Evolutionary conservation across 2,113 vertebrate genomes (phyloP), one percentile per base, ranked within the genome.

Genomic region (Rhipidura dahli): DNA sequence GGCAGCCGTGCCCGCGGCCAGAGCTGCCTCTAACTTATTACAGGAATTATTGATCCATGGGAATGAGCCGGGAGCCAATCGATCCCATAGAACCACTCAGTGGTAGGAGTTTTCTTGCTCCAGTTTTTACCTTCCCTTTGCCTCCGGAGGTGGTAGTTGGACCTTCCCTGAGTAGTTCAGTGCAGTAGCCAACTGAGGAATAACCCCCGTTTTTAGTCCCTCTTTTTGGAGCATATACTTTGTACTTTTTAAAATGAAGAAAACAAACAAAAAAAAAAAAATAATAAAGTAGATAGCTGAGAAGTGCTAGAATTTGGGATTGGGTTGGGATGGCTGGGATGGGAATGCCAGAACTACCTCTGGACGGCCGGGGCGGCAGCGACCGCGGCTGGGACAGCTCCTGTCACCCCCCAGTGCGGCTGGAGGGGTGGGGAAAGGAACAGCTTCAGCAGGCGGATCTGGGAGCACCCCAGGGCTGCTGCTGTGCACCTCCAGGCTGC

Each of bases 301-400:
- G 71, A 93, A 90, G 95, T 82, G 93, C 85, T 96, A 96, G 97
- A 18, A 39, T 79, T 61, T 18, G 90, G 95, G 93, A 24, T 86
- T 76, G 94, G 91, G 89, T 68, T 85, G 94, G 95, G 86, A 71
- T 90, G 93, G 94, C 88, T 86, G 75, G 85, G 96, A 60, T 80
- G 51, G 39, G 49, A 50, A 59, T 57, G 81, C 94, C 97, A 95
- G 87, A 96, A 97, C 97, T 97, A 97, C 98, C 97, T 98, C 98
- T 96, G 39, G 82, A 35, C 50, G n/a, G 90, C 86, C 72, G 11
- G 89, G 93, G 87, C 44, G 57, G 64, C 90, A 71, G 93, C 42
- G 33, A 11, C 83, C 60, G 8, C 1, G 66, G 88, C 51, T 54
- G 51, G 66, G 87, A 78, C 60, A 28, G 5, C 35, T 30, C 35